phyloP scores from a whole-genome alignment of 1,140 invertebrate genomes.

The Arion vulgaris region DNA sequence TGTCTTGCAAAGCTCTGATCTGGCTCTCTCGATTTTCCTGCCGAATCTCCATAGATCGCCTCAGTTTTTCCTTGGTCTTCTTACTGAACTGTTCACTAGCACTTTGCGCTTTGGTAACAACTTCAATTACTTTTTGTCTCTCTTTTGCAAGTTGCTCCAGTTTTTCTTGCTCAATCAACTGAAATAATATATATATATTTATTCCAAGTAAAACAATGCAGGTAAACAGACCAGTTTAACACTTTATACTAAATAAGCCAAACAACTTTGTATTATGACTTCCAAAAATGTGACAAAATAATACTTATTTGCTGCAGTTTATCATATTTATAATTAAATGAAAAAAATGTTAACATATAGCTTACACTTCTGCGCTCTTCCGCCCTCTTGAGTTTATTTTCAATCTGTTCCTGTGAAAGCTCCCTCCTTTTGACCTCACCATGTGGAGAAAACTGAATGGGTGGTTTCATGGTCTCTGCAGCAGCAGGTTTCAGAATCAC shows the following conservation, averaged over 20 bases:
- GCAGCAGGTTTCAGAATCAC: slow-evolving; percentile 90
- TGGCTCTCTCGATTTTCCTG: slow-evolving; percentile 90
- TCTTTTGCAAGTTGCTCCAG: slow-evolving; percentile 83
- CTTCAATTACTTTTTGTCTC: slow-evolving; percentile 90
- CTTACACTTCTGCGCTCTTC: slow-evolving; percentile 89
- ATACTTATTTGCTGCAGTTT: too few species aligned
- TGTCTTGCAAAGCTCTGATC: slow-evolving; percentile 87
- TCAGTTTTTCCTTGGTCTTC: slow-evolving; percentile 87
- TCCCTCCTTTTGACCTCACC: slow-evolving; percentile 71
- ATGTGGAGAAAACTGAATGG: slow-evolving; percentile 48
- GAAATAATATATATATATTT: slow-evolving; percentile 49
- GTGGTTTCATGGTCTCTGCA: slow-evolving; percentile 69
- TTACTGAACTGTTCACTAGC: slow-evolving; percentile 86
- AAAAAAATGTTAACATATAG: too few species aligned
- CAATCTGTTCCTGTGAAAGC: slow-evolving; percentile 86
- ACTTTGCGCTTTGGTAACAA: slow-evolving; percentile 90
- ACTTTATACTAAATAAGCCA: too few species aligned
- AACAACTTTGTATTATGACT: too few species aligned
- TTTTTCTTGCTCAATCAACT: slow-evolving; percentile 88
- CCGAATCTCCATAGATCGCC: slow-evolving; percentile 90
- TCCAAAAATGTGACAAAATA: too few species aligned
- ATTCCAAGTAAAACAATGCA: too few species aligned
- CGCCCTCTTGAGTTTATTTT: slow-evolving; percentile 90
- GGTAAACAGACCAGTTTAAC: too few species aligned
- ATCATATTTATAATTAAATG: too few species aligned